Evolutionary conservation across 2,113 vertebrate species (phyloP).

Genomic region (Todiramphus saurophagus): DNA sequence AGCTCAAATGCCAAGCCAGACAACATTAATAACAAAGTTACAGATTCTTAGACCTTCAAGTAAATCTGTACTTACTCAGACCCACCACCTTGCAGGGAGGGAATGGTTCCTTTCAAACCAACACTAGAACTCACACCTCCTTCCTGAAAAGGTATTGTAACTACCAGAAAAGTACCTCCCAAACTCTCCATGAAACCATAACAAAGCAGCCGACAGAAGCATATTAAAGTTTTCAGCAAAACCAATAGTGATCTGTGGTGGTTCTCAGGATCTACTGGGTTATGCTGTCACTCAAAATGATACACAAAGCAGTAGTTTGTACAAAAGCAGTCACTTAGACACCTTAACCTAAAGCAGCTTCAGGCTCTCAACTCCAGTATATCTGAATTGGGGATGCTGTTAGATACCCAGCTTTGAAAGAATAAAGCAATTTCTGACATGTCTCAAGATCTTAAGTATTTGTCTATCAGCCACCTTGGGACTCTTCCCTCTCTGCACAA

Average conservation of each 20-base stretch:
- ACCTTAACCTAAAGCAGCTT: background rate
- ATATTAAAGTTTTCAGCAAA: background rate
- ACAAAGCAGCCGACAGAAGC: background rate
- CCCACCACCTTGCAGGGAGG: background rate
- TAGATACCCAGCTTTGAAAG: background rate
- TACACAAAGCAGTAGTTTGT: background rate
- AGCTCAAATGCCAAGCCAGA: background rate
- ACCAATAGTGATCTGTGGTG: background rate
- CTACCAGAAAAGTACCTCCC: background rate
- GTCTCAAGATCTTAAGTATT: background rate
- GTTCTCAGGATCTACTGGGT: background rate
- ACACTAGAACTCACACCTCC: background rate
- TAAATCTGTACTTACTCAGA: background rate
- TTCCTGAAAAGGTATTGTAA: background rate
- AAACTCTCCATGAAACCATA: background rate
- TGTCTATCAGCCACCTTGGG: background rate
- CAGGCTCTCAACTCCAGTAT: background rate
- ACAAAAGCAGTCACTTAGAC: background rate
- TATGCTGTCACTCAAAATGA: background rate
- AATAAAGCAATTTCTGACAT: background rate
- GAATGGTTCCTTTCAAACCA: background rate
- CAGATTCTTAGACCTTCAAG: background rate
- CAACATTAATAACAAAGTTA: background rate
- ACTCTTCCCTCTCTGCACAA: background rate
- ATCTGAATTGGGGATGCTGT: background rate